Evolutionary conservation across 1,140 invertebrate species (phyloP).

Genomic region (Anthonomus grandis): DNA sequence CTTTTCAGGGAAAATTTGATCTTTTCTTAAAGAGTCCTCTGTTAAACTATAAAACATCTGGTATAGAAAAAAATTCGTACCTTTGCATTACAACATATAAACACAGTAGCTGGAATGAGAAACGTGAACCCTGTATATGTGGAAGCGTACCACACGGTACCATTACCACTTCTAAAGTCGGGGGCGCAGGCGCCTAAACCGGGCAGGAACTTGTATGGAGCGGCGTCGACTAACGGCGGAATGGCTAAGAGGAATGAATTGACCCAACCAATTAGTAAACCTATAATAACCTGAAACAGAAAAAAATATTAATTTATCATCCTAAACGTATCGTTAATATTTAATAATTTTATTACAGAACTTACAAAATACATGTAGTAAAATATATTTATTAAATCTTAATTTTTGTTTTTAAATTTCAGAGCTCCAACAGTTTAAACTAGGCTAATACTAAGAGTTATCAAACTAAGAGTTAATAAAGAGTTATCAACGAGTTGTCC

Average conservation of each 20-base stretch:
- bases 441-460: too few relatives aligned
- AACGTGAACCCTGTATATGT: slow-evolving; percentile 64
- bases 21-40: too few relatives aligned
- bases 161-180: slow-evolving; percentile 60
- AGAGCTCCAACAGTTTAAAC: too few relatives aligned
- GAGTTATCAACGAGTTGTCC: too few relatives aligned
- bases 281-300: slow-evolving; percentile 52
- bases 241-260: slow-evolving; percentile 48
- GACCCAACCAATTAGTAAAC: slow-evolving; percentile 54
- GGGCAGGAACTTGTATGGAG: slow-evolving; percentile 54
- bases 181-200: slow-evolving; percentile 62
- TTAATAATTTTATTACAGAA: too few relatives aligned
- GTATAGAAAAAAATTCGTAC: slow-evolving; percentile 37
- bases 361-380: too few relatives aligned
- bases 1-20: too few relatives aligned
- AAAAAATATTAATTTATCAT: slow-evolving; percentile 10
- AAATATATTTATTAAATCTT: too few relatives aligned
- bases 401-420: too few relatives aligned
- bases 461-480: too few relatives aligned
- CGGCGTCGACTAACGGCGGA: slow-evolving; percentile 50
- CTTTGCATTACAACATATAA: slow-evolving; percentile 70
- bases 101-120: slow-evolving; percentile 63
- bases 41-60: too few relatives aligned
- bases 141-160: slow-evolving; percentile 59
- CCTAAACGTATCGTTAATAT: too few relatives aligned